Base-by-base conservation (phyloP, 2,797 vertebrate species). In the Enteromius afrohamiltoni region DNA sequence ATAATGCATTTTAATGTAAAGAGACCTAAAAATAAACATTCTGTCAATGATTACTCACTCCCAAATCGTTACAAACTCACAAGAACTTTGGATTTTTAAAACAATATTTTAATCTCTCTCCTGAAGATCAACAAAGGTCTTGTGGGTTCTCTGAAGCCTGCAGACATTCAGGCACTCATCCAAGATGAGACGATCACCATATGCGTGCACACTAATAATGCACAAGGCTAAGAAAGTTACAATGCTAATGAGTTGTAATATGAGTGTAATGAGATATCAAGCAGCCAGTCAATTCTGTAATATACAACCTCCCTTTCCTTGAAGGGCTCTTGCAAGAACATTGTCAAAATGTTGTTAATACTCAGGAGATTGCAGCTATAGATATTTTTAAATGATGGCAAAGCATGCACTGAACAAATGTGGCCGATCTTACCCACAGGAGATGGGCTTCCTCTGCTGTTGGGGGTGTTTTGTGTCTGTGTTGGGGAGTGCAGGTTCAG, bases 371-470 rank as follows among this genome's bases (percentile, higher is more conserved):
- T 29, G 29, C 29, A 29, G 29, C 29, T 29, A 29, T 29, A 29
- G 11, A 26, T 6, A 2, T 26, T 60, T 60, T 23, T 26, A 11
- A 60, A 26, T 62, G 58, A 60, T 26, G 11, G 58, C 5, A 60
- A 23, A 60, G 5, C 58, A 62, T 62, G 58, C 23, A 29, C 11
- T 62, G 5, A 62, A 60, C 10, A 4, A 26, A 62, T 62, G 58
- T 62, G 4, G 23, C 13, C 2, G 11, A 53, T 93, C 97, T 97
- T 95, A 99, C 97, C 96, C 86, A 95, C 95, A 79, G 97, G 97
- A 2, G 97, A 98, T 0, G 96, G 96, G 0, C 95, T 96, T 90
- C 96, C 96, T 92, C 95, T 95, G 2, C 96, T 96, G n/a, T 95
- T 97, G 0, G 95, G 93, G 1, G 96, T 94, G 60, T 94, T 96